Base-by-base conservation (phyloP, 2,888 invertebrate genomes). In the Agrenia bidenticulata region DNA sequence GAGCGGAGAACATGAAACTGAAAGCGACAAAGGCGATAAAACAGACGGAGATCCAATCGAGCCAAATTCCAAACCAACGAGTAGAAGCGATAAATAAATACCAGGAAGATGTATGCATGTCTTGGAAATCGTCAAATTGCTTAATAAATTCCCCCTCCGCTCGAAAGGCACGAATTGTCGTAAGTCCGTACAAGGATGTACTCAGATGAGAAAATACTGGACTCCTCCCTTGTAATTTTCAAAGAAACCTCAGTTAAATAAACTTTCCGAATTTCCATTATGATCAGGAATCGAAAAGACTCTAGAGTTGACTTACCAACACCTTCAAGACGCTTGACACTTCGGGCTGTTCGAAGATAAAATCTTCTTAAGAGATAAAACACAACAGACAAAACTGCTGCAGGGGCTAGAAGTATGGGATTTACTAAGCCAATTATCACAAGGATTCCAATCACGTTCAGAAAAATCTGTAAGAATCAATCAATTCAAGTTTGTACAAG, bases 121-220 rank as follows among this genome's bases (percentile, higher is more conserved):
- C 85, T 84, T 89, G 81, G 70, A 88, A 84, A 27, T 80, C 79
- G 78, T 91, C 91, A 76, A 92, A 91, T 77, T 90, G 89, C 76
- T 85, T 84, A 50, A 86, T 84, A 45, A 96, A 86, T 19, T 89
- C 86, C 57, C 86, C 84, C 78, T 92, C 89, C 0, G 91, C 92
- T 5, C 86, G 86, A 79, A 92, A 95, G 0, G 95, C 92, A 60
- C 96, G 85, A 54, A 98, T 94, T 0, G 95, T 94, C 0, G 92
- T 87, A 68, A 98, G 83, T 0, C 97, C 97, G 79, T 91, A 89
- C 4, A 98, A 82, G 0, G 93, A 88, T 26, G 94, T 90, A 78
- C 89, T 92, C 77, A 97, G 82, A 78, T 96, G 95, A 1, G 91
- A 90, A 82, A 95, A 97, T n/a, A 98, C 92, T 0, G 97, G 97